A percentile compares a stretch with the other conserved stretches of the same genome.
These are phyloP conservation scores for Rhagoletis pomonella DNA, from an alignment of 1,140 invertebrate genomes.

Conservation along the genomic window DNA sequence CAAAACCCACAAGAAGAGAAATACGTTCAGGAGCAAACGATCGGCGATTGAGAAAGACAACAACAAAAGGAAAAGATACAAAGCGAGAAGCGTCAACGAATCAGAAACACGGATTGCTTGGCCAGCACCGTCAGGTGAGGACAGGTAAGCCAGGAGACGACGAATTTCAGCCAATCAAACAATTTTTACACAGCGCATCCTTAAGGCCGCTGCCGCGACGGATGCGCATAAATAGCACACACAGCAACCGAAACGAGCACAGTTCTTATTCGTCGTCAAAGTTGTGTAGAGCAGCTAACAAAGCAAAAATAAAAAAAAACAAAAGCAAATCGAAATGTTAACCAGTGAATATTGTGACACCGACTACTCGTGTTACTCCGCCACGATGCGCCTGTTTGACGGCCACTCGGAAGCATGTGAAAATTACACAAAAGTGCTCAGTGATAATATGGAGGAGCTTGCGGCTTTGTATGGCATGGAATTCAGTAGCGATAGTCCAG, in stretches of 20 bases:
- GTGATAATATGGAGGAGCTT: constrained; percentile 22
- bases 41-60: background rate
- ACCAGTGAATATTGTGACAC: constrained; percentile 51
- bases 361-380: background rate
- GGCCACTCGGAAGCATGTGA: background rate
- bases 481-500: constrained; percentile 13
- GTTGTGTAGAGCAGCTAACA: background rate
- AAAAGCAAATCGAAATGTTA: constrained; percentile 46
- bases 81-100: background rate
- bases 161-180: constrained; percentile 17
- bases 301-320: background rate
- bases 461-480: constrained; percentile 22
- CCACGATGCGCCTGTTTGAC: background rate
- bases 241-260: background rate
- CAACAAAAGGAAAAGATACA: background rate
- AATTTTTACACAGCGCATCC: background rate
- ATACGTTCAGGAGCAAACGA: background rate
- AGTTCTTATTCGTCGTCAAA: background rate
- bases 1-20: background rate
- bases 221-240: background rate
- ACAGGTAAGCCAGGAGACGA: background rate
- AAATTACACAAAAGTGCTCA: background rate
- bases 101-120: background rate
- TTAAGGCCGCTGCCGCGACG: background rate
- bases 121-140: background rate